Percentiles rank a stretch among this genome's conserved stretches.
These are phyloP conservation scores for Ia io DNA, from an alignment of 2,113 vertebrate genomes.

Conservation along the genomic window DNA sequence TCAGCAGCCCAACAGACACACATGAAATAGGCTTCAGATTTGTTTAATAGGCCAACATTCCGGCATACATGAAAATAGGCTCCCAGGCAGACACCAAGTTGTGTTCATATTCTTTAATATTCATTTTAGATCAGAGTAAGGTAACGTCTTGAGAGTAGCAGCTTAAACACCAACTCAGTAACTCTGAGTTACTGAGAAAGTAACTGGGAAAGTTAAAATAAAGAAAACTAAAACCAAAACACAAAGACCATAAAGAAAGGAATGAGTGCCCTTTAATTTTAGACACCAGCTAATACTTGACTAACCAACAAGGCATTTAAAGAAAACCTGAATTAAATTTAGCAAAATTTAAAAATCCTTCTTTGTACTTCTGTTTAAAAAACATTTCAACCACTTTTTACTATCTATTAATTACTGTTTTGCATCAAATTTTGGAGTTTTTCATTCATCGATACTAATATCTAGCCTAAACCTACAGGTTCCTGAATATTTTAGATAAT, in stretches of 20 bases:
- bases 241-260: slow-evolving; percentile 7
- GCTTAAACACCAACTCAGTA: neutral
- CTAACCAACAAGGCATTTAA: neutral
- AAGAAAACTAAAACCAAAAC: slow-evolving; percentile 12
- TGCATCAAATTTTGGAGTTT: neutral
- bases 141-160: neutral
- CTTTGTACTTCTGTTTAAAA: neutral
- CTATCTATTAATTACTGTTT: neutral
- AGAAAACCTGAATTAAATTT: neutral
- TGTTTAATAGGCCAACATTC: neutral
- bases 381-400: neutral
- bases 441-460: slow-evolving; percentile 11
- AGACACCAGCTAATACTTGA: neutral
- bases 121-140: neutral
- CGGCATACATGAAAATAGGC: neutral
- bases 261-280: slow-evolving; percentile 2
- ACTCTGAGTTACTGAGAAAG: neutral
- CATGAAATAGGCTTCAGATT: neutral
- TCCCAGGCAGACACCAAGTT: neutral
- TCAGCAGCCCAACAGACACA: neutral
- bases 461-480: neutral
- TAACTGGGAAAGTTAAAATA: neutral
- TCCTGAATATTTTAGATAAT: neutral
- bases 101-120: neutral
- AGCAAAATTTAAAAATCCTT: slow-evolving; percentile 5